Conservation (phyloP, 2,888 invertebrate species). For the Gari tellinella region DNA sequence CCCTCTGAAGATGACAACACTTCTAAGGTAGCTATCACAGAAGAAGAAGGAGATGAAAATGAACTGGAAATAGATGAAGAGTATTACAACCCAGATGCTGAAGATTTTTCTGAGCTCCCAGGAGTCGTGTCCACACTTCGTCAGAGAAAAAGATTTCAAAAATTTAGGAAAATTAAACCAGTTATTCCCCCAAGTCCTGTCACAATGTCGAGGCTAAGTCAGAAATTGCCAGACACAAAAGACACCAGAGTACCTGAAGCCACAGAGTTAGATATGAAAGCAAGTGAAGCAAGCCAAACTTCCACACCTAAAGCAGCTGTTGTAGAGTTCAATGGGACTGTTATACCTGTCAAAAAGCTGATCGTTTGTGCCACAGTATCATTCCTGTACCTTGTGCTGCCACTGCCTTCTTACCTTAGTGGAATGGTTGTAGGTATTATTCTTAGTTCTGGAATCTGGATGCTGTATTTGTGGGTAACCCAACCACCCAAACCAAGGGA, state of each 20-base stretch:
- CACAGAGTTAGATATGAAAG: constrained; percentile 27
- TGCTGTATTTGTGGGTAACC: constrained; percentile 70
- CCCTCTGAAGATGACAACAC: constrained; percentile 24
- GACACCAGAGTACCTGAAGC: constrained; percentile 14
- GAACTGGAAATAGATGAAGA: constrained; percentile 45
- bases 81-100: constrained; percentile 45
- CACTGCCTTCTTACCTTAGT: constrained; percentile 78
- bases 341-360: constrained; percentile 59
- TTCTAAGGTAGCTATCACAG: constrained; percentile 11
- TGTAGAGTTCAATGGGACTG: constrained; percentile 9
- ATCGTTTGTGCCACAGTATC: constrained; percentile 48
- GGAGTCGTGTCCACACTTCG: constrained; percentile 36
- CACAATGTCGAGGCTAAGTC: constrained; percentile 58
- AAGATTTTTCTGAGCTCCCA: constrained; percentile 62
- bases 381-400: constrained; percentile 75
- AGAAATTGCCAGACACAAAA: constrained; percentile 6
- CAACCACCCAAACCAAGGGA: constrained; percentile 64
- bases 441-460: constrained; percentile 66
- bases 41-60: constrained; percentile 15
- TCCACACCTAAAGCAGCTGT: not conserved
- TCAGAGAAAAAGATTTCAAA: constrained; percentile 46
- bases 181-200: constrained; percentile 52
- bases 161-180: constrained; percentile 47
- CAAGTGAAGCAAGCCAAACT: not conserved
- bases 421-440: constrained; percentile 76